Base-by-base conservation (phyloP, 2,888 invertebrate genomes). In the Machimus rusticus region DNA sequence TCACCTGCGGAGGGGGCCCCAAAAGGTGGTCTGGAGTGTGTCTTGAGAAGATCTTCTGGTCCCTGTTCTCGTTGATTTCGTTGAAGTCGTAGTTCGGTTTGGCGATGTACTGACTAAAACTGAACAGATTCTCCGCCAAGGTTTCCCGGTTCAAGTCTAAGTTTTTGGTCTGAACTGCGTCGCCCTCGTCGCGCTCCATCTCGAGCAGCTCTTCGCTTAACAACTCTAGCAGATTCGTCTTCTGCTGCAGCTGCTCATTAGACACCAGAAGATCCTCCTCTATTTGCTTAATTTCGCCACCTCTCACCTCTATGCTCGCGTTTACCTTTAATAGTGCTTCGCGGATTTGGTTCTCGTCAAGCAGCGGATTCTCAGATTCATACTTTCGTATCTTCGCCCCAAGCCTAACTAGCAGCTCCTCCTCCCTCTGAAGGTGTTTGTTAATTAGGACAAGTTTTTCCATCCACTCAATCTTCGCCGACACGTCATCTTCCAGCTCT, bases 381-480 rank as follows among this genome's bases (percentile, higher is more conserved):
- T 95, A 95, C 88, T 95, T 93, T 89, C 95, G 94, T 5, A 95
- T 94, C 92, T 95, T 95, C 3, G 95, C 94, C 46, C 95, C 94
- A 57, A 97, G 91, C 89, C 96, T 93, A 4, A 96, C 95, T 2
- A 97, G 93, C 87, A 95, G 92, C 91, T 96, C 96, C 91, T 96
- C 96, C 91, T 96, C 96, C 87, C 95, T 94, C 87, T 96, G 95
- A 87, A 97, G 92, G 90, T 95, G 94, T 91, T 96, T 95, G 91
- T 97, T 96, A 37, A 96, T 93, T 86, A 95, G 95, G 34, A 95
- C 94, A 81, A 97, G 94, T 91, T 95, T 95, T 90, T 97, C 96
- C 90, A 96, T 93, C 89, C 96, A 93, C 90, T 95, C 95, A n/a
- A 96, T 94, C 92, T 96, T 95, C 91, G 95, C 94, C 89, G 92